Base-by-base conservation (phyloP, 2,113 vertebrate species). In the Brevimyrus niger region DNA sequence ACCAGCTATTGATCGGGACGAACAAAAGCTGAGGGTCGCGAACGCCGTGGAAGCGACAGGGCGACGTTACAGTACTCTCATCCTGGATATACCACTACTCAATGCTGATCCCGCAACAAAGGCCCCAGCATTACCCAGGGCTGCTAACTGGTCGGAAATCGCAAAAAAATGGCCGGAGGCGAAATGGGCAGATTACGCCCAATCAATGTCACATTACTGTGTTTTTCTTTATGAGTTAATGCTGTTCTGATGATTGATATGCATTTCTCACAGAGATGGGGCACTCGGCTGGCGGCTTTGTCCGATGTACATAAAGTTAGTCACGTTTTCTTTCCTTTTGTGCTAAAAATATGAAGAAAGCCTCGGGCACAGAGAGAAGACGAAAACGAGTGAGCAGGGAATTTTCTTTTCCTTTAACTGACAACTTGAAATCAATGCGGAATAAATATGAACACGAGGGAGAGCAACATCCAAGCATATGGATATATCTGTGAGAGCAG, bases 181-280 rank as follows among this genome's bases (percentile, higher is more conserved):
- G 3, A 87, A 87, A 87, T 15, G 8, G 48, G 15, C 44, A 86
- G 44, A 50, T 86, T 86, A 86, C n/a, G 44, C 47, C 23, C 83
- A 87, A 65, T 61, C 87, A 87, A 65, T 44, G 87, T 87, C 53
- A 44, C 42, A 61, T 87, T 87, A 65, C 51, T 11, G 53, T 2
- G 15, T 61, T 87, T 87, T 42, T 42, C 53, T n/a, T 87, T 23
- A 87, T 53, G 35, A 48, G 83, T 48, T 53, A 87, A 87, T 53
- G 48, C 31, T 38, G 38, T 35, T 87, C 11, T 53, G 48, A 87
- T 35, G 48, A 87, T 38, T 87, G 85, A 35, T 53, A 55, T 35
- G 85, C 85, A 6, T 87, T 87, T 84, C 50, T 11, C 31, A 85
- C 27, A 47, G 23, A 87, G 83, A 53, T 2, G n/a, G 11, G 50